Evolutionary conservation across 2,113 vertebrate species (phyloP).

Genomic region (Aleadryas rufinucha): DNA sequence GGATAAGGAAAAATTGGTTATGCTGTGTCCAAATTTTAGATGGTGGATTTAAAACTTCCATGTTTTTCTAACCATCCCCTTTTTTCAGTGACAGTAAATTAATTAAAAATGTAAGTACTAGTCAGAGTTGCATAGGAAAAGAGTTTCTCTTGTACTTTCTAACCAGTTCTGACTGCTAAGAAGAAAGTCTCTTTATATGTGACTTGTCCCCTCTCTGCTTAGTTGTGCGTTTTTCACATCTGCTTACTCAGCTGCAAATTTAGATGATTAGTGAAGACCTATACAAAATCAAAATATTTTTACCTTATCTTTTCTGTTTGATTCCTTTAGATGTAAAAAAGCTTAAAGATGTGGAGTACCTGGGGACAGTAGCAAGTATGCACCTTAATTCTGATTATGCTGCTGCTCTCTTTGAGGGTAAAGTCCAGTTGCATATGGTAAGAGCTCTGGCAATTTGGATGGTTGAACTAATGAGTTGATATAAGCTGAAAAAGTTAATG

Average conservation of each 20-base stretch:
- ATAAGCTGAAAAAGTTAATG: background rate
- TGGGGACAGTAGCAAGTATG: constrained; percentile 90
- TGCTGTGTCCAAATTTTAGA: background rate
- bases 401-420: constrained; percentile 92
- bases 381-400: constrained; percentile 93
- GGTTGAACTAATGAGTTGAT: background rate
- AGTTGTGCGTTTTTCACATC: background rate
- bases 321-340: constrained; percentile 79
- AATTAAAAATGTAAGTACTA: background rate
- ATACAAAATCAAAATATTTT: background rate
- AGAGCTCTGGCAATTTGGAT: constrained; percentile 35
- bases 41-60: background rate
- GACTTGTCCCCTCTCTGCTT: background rate
- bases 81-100: background rate
- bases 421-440: constrained; percentile 95
- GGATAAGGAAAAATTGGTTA: background rate
- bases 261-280: background rate
- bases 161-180: background rate
- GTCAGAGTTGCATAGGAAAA: background rate
- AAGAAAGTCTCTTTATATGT: background rate
- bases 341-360: constrained; percentile 91
- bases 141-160: background rate
- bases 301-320: background rate
- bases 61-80: background rate
- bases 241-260: background rate